Percentiles rank a stretch among this genome's conserved stretches.
phyloP scores from a whole-genome alignment of 2,797 vertebrate species.

The Sciaenops ocellatus region DNA sequence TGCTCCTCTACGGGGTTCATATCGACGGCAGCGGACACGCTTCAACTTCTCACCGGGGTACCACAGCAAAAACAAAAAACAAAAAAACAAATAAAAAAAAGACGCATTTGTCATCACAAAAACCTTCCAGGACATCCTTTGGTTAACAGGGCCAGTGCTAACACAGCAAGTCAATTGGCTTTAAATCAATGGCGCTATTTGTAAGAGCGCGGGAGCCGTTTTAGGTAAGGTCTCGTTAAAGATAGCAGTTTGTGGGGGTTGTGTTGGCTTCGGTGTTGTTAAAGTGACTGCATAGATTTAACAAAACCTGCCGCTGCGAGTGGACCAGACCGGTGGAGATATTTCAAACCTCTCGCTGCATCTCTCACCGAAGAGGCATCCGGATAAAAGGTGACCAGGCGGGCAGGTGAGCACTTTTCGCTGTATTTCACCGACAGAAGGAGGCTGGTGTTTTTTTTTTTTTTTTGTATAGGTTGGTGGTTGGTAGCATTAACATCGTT shows the following conservation, averaged over 20 bases:
- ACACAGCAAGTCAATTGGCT: conserved; percentile 5
- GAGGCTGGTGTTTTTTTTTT: conserved; percentile 1
- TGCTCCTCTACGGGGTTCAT: conserved; percentile 37
- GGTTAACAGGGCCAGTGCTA: not conserved
- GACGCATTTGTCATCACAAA: conserved; percentile 8
- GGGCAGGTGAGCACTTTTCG: conserved; percentile 65
- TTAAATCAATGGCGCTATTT: conserved; percentile 52
- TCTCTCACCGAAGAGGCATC: conserved; percentile 22
- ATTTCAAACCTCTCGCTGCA: conserved; percentile 23
- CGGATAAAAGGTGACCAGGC: conserved; percentile 52
- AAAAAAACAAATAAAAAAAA: too few species aligned
- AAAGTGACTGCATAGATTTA: conserved; percentile 62
- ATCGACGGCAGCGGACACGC: conserved; percentile 37
- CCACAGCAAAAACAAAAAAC: not conserved
- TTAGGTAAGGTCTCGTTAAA: conserved; percentile 43
- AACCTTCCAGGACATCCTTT: not conserved
- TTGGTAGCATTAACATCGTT: too few species aligned
- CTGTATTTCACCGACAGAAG: not conserved
- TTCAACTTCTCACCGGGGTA: conserved; percentile 56
- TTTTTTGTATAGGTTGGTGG: not conserved
- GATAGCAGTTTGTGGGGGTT: conserved; percentile 59
- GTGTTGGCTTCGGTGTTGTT: conserved; percentile 36
- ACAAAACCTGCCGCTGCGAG: conserved; percentile 42
- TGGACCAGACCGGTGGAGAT: not conserved
- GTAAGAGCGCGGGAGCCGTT: conserved; percentile 28